Evolutionary conservation across 2,113 vertebrate genomes (phyloP).

Genomic region (Peromyscus californicus): DNA sequence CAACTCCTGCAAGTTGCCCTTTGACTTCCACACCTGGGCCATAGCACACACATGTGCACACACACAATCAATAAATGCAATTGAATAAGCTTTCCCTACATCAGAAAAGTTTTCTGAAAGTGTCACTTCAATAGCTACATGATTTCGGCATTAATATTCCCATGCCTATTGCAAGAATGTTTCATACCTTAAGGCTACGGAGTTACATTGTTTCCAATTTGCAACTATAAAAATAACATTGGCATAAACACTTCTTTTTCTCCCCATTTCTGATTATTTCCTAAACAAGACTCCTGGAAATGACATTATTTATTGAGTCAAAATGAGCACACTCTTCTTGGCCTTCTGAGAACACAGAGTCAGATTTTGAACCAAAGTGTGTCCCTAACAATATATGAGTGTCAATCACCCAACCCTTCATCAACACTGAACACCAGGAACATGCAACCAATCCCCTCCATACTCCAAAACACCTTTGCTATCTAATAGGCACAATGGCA

Average conservation of each 20-base stretch:
- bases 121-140: background rate
- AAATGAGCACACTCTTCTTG: background rate
- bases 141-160: constrained; percentile 53
- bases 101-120: constrained; percentile 1
- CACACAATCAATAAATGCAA: background rate
- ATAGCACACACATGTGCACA: background rate
- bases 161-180: background rate
- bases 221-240: constrained; percentile 32
- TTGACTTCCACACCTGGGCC: background rate
- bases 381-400: background rate
- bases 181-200: constrained; percentile 12
- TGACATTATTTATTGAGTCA: background rate
- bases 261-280: background rate
- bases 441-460: background rate
- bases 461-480: background rate
- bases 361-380: background rate
- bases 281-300: constrained; percentile 45
- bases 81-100: background rate
- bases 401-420: background rate
- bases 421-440: background rate
- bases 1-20: background rate
- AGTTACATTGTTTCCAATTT: constrained; percentile 27
- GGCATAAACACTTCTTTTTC: constrained; percentile 35
- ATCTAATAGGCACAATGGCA: background rate
- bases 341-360: background rate